Conservation (phyloP, 2,888 invertebrate species). For the Eremobia ochroleuca region DNA sequence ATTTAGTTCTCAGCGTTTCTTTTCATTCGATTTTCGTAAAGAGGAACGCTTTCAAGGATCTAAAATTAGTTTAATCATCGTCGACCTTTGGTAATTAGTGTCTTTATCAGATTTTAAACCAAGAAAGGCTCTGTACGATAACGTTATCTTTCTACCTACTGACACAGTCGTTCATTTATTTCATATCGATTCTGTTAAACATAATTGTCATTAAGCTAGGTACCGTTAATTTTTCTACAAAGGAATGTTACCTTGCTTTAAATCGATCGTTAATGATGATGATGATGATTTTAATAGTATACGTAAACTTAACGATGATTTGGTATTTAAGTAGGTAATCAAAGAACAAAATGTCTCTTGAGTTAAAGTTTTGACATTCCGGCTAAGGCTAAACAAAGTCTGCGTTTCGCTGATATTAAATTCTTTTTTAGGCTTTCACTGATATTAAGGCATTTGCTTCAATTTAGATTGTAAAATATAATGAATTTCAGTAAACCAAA, state of each 20-base stretch:
- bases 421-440: no score
- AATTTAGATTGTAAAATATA: background rate
- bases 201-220: conserved; percentile 15
- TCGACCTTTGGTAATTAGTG: conserved; percentile 16
- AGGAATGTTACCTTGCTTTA: conserved; percentile 9
- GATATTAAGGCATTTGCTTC: background rate
- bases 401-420: background rate
- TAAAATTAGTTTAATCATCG: conserved; percentile 26
- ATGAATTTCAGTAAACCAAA: background rate
- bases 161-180: conserved; percentile 52
- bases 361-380: background rate
- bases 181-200: conserved; percentile 34
- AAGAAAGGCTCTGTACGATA: conserved; percentile 45
- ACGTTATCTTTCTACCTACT: conserved; percentile 52
- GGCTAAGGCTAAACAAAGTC: background rate
- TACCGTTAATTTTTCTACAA: conserved; percentile 3
- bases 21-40: conserved; percentile 9
- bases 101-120: conserved; percentile 42
- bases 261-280: conserved; percentile 4
- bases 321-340: background rate
- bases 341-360: background rate
- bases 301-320: background rate
- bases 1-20: background rate
- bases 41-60: conserved; percentile 19
- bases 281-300: background rate